Conservation (phyloP, 2,797 vertebrate genomes). For the Sebastiscus albofasciatus region DNA sequence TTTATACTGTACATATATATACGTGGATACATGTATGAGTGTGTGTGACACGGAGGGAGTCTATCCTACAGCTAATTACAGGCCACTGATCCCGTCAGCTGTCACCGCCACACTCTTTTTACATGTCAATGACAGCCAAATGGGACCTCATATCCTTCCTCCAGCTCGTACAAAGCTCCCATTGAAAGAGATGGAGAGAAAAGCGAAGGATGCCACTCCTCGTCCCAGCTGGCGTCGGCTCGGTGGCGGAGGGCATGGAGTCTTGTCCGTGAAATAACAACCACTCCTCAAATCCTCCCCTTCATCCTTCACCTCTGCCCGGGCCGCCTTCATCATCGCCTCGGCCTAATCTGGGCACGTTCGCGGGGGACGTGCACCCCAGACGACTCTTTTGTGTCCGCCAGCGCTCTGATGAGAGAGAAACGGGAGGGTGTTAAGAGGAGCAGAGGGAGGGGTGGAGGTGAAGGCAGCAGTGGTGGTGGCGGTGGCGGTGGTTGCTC, state of each 20-base stretch:
- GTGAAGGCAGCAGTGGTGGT: conserved; percentile 55
- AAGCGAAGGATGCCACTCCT: conserved; percentile 56
- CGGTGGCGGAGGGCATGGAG: conserved; percentile 34
- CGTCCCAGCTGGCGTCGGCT: conserved; percentile 60
- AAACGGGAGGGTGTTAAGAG: conserved; percentile 23
- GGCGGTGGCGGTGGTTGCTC: conserved; percentile 61
- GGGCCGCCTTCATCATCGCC: conserved; percentile 27
- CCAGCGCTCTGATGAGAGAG: conserved; percentile 31
- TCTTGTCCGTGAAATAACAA: conserved; percentile 44
- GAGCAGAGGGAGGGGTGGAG: conserved; percentile 67
- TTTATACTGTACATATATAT: not conserved
- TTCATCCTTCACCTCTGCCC: conserved; percentile 47
- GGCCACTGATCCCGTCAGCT: conserved; percentile 82
- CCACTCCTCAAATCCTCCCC: conserved; percentile 37
- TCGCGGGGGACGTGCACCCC: conserved; percentile 9
- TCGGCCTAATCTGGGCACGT: conserved; percentile 53
- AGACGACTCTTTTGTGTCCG: conserved; percentile 56
- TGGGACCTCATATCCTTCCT: conserved; percentile 82
- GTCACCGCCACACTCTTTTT: conserved; percentile 85
- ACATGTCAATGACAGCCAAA: conserved; percentile 89
- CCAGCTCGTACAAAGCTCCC: conserved; percentile 73
- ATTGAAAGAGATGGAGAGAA: conserved; percentile 58
- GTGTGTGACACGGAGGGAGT: conserved; percentile 27
- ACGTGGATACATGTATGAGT: not conserved
- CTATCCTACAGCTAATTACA: conserved; percentile 67